These are phyloP conservation scores for Pristiophorus japonicus DNA, from an alignment of 2,113 vertebrate genomes.

Conservation along the genomic window DNA sequence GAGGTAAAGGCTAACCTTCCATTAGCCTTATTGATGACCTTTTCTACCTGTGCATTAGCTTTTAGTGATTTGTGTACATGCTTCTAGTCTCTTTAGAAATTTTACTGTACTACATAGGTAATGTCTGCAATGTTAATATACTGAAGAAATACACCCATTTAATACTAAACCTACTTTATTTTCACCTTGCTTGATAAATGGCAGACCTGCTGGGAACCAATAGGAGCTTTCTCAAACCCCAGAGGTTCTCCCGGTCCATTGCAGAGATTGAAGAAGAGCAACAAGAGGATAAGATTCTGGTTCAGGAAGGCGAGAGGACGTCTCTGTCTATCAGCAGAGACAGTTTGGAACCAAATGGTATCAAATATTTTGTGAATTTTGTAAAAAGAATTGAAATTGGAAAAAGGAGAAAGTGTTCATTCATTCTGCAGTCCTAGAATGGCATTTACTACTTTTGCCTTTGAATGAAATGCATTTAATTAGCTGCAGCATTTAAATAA, in stretches of 20 bases:
- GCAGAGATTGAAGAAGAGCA: no score
- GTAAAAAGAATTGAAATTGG: no score
- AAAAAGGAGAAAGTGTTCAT: no score
- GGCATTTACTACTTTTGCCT: no score
- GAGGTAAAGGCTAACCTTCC: neutral
- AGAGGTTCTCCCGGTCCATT: slow-evolving; percentile 54
- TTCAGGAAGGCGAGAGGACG: no score
- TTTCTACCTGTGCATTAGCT: neutral
- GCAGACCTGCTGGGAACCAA: slow-evolving; percentile 53
- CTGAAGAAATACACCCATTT: neutral
- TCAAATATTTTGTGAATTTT: no score
- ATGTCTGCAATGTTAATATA: no score
- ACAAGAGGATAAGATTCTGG: no score
- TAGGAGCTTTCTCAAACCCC: slow-evolving; percentile 64
- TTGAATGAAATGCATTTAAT: neutral
- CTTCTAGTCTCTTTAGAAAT: neutral
- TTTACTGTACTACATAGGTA: slow-evolving; percentile 25
- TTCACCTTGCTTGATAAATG: neutral
- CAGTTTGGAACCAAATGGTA: no score
- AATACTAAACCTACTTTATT: neutral
- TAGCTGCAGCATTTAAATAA: neutral
- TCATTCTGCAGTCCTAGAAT: no score
- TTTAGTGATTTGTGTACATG: neutral
- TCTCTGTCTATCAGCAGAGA: no score
- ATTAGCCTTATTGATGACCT: neutral